Conservation (phyloP, 2,797 vertebrate species). For the Halcyon badia region DNA sequence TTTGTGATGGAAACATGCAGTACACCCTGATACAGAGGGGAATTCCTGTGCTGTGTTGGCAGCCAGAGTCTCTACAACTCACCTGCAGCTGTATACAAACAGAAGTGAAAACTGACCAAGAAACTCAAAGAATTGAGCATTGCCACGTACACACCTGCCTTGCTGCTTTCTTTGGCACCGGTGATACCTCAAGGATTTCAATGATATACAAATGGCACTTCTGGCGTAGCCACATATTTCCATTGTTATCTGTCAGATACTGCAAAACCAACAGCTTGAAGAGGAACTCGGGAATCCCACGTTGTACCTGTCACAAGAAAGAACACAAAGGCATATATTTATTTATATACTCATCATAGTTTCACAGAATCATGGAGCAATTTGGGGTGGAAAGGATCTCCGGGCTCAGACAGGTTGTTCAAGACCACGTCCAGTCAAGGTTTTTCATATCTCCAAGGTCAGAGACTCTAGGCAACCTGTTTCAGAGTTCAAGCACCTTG, state of each 20-base stretch:
- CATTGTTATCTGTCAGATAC: slow-evolving; percentile 88
- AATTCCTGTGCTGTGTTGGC: too few relatives aligned
- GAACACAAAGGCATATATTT: background rate
- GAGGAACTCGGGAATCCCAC: slow-evolving; percentile 90
- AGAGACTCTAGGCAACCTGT: background rate
- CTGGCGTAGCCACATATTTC: slow-evolving; percentile 91
- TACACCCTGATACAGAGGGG: accelerated
- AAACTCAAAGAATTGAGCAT: background rate
- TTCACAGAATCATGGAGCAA: background rate
- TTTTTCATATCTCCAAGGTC: background rate
- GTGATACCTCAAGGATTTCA: slow-evolving; percentile 85
- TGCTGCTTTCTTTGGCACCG: slow-evolving; percentile 44
- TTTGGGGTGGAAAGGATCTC: background rate
- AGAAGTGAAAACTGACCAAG: accelerated
- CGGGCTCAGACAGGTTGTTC: background rate
- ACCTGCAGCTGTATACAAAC: accelerated
- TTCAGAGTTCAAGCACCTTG: background rate
- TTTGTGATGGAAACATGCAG: background rate
- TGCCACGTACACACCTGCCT: slow-evolving; percentile 51
- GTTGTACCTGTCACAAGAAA: slow-evolving; percentile 83
- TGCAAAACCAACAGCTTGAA: slow-evolving; percentile 93
- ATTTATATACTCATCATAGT: background rate
- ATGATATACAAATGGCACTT: slow-evolving; percentile 89
- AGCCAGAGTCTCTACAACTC: background rate
- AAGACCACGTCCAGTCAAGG: background rate